Evolutionary conservation across 23 tunicate genomes (phyloP).

Genomic region (Oikopleura dioica): DNA sequence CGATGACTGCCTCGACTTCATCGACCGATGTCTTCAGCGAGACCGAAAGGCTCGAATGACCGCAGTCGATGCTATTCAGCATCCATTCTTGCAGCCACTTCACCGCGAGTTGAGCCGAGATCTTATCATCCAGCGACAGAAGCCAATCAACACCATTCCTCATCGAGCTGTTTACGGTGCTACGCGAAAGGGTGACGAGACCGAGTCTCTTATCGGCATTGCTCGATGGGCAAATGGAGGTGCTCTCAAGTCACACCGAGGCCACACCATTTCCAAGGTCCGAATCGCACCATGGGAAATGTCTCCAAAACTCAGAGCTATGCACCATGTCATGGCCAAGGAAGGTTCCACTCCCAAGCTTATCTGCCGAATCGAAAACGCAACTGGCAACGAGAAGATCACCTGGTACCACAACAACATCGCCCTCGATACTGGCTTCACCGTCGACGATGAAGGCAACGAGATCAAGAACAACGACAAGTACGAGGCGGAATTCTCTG

Average conservation of each 20-base stretch:
- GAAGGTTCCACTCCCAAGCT: conserved; percentile 64
- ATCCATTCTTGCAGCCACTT: conserved; percentile 70
- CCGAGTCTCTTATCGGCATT: conserved; percentile 36
- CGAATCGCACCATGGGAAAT: conserved; percentile 35
- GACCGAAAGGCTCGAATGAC: conserved; percentile 37
- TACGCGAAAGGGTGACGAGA: conserved; percentile 30
- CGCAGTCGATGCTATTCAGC: conserved; percentile 55
- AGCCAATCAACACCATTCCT: conserved; percentile 35
- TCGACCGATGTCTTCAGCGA: conserved; percentile 9
- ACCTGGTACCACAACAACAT: conserved; percentile 39
- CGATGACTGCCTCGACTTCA: conserved; percentile 65
- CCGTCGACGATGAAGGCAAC: neutral
- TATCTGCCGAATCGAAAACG: conserved; percentile 33
- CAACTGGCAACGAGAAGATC: conserved; percentile 28
- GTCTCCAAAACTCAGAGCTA: conserved; percentile 55
- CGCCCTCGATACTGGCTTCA: neutral
- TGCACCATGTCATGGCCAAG: conserved; percentile 66
- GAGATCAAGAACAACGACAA: conserved; percentile 46
- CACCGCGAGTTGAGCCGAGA: conserved; percentile 40
- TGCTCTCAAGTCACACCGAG: conserved; percentile 51
- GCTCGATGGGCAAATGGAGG: conserved; percentile 45
- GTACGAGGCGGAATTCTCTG: conserved; percentile 41
- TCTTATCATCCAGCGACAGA: conserved; percentile 41
- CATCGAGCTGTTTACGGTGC: conserved; percentile 63
- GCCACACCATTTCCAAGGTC: conserved; percentile 63